Conservation (phyloP, 2,797 vertebrate species). For the Echiichthys vipera region DNA sequence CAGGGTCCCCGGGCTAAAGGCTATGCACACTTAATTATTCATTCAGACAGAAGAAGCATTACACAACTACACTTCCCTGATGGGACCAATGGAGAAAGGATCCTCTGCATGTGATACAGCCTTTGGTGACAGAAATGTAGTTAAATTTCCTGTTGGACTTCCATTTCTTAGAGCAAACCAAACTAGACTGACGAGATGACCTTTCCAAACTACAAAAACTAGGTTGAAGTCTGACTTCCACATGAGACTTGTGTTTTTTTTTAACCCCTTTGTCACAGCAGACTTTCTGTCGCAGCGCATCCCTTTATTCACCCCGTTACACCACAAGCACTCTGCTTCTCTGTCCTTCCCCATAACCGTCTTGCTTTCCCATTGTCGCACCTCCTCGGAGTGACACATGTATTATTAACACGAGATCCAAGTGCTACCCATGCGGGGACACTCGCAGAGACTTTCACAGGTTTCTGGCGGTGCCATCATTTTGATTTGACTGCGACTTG, state of each 20-base stretch:
- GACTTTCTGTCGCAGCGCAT: constrained; percentile 28
- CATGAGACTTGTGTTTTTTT: constrained; percentile 8
- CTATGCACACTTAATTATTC: constrained; percentile 60
- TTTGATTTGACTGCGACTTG: constrained; percentile 69
- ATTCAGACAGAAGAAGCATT: constrained; percentile 66
- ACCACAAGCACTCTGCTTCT: constrained; percentile 37
- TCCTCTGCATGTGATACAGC: constrained; percentile 29
- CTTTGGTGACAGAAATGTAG: constrained; percentile 39
- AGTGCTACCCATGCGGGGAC: constrained; percentile 67
- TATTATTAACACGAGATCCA: constrained; percentile 73
- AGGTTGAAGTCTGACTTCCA: constrained; percentile 31
- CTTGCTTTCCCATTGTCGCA: constrained; percentile 50
- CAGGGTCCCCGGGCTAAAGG: constrained; percentile 38
- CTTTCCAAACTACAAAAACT: constrained; percentile 58
- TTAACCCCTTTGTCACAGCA: constrained; percentile 8
- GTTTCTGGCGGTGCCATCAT: constrained; percentile 65
- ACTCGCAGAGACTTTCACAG: constrained; percentile 73
- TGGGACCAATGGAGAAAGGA: constrained; percentile 16
- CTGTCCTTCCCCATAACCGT: constrained; percentile 3
- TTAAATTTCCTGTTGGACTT: constrained; percentile 21
- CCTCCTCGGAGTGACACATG: constrained; percentile 69
- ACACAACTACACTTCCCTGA: constrained; percentile 56
- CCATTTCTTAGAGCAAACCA: constrained; percentile 35
- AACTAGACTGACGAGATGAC: constrained; percentile 42
- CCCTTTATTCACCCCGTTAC: constrained; percentile 13